Conservation (phyloP, 2,797 vertebrate species). For the Lophotriccus pileatus region DNA sequence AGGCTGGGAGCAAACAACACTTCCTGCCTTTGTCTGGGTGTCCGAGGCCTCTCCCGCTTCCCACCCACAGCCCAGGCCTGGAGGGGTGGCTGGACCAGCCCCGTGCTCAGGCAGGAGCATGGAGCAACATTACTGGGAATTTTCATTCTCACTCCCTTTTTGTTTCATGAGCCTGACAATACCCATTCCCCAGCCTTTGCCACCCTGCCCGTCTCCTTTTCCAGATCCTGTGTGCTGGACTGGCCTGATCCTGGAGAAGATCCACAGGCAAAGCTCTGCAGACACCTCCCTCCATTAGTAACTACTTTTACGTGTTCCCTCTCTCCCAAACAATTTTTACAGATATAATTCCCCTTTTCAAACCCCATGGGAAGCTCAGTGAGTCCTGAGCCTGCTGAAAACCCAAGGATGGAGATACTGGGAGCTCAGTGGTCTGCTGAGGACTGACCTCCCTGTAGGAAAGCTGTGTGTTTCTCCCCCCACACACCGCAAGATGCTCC, state of each 20-base stretch:
- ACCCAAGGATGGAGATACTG: not conserved
- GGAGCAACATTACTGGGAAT: not conserved
- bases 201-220: not conserved
- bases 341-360: not conserved
- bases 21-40: not conserved
- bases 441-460: not conserved
- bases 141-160: not conserved
- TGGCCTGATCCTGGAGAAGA: not conserved
- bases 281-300: not conserved
- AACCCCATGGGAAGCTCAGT: accelerated
- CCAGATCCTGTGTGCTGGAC: not conserved
- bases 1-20: not conserved
- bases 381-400: not conserved
- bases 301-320: not conserved
- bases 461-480: not conserved
- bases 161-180: not conserved
- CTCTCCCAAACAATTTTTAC: not conserved
- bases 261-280: not conserved
- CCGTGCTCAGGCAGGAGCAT: accelerated
- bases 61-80: not conserved
- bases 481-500: not conserved
- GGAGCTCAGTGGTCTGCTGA: not conserved
- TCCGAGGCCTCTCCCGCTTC: not conserved
- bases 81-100: accelerated
- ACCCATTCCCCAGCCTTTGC: not conserved